A percentile compares a stretch with the other conserved stretches of the same genome.
These are phyloP conservation scores for Halesus radiatus DNA, from an alignment of 1,140 invertebrate genomes.

Conservation along the genomic window DNA sequence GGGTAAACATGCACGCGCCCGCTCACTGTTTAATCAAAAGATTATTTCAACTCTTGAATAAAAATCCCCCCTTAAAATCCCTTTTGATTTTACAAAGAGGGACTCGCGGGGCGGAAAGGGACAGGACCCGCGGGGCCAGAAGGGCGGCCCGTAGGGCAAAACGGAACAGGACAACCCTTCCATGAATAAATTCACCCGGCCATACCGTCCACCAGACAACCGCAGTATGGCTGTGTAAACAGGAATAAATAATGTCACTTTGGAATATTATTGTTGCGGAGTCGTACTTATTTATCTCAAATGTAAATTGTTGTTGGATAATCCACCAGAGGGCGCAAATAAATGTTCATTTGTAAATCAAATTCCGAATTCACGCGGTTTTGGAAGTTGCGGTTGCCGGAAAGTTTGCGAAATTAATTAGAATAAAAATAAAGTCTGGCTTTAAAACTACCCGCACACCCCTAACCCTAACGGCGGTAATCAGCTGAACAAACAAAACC, in stretches of 20 bases:
- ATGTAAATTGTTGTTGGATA: conserved; percentile 43
- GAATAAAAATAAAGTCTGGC: conserved; percentile 3
- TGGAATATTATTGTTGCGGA: conserved; percentile 46
- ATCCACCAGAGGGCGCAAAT: conserved; percentile 28
- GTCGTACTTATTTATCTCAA: conserved; percentile 40
- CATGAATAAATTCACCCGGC: conserved; percentile 52
- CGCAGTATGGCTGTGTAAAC: conserved; percentile 52
- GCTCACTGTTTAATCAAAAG: conserved; percentile 55
- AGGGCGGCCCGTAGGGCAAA: not conserved
- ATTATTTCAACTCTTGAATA: conserved; percentile 48
- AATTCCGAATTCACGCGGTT: not conserved
- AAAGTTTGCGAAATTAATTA: not conserved
- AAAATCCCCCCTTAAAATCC: conserved; percentile 31
- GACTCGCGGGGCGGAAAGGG: not conserved
- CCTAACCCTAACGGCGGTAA: not conserved
- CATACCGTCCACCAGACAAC: conserved; percentile 37
- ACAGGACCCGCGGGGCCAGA: not conserved
- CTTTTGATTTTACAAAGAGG: conserved; percentile 21
- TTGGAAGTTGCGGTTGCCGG: not conserved
- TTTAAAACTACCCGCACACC: conserved; percentile 13
- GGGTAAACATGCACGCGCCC: conserved; percentile 49
- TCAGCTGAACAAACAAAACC: conserved; percentile 19
- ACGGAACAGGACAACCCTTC: conserved; percentile 8
- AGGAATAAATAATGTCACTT: conserved; percentile 55
- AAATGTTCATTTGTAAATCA: conserved; percentile 15